Evolutionary conservation across 2,113 vertebrate species (phyloP), one percentile per base, ranked within the genome.

Genomic region (Cichladusa arquata): DNA sequence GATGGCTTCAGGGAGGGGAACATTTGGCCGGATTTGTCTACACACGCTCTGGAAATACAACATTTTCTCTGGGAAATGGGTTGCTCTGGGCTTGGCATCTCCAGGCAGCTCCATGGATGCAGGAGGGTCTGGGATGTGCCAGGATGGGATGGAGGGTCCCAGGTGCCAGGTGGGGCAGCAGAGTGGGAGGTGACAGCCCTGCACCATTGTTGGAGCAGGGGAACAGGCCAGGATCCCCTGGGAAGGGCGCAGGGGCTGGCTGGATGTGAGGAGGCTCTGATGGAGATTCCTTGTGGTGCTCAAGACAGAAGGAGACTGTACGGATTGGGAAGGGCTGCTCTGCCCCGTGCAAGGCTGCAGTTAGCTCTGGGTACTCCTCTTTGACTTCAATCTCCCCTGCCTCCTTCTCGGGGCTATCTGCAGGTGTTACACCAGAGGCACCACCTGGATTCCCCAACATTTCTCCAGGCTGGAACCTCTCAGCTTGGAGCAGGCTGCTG

Each of bases 1-100:
- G 97, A 97, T 97, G 96, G 95, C 97, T 97, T 94, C 93, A 86
- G 96, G 96, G 96, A 96, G 96, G 95, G 94, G 93, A 97, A 81
- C 91, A 86, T 96, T 97, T 96, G 96, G 95, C 91, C 57, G 0
- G 93, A 82, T 97, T 96, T 96, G 96, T 96, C 96, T 96, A 90
- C 86, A 88, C n/a, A 12, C 70, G 66, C 92, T 89, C 66, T 65
- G 93, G 62, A 92, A 95, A 91, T 19, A 22, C 40, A 85, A 92
- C 74, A 80, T 94, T 91, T 81, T 93, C 94, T 85, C 93, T 78
- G 93, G 84, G 90, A 95, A 95, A 96, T 81, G 87, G 45, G 14
- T 12, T 95, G 62, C 81, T 42, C 86, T 40, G 65, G 65, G 65
- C 56, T 89, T 0, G 0, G 57, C 74, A 57, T 51, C 57, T 65